Evolutionary conservation across 2,113 vertebrate species (phyloP).

Genomic region (Illadopsis cleaveri): DNA sequence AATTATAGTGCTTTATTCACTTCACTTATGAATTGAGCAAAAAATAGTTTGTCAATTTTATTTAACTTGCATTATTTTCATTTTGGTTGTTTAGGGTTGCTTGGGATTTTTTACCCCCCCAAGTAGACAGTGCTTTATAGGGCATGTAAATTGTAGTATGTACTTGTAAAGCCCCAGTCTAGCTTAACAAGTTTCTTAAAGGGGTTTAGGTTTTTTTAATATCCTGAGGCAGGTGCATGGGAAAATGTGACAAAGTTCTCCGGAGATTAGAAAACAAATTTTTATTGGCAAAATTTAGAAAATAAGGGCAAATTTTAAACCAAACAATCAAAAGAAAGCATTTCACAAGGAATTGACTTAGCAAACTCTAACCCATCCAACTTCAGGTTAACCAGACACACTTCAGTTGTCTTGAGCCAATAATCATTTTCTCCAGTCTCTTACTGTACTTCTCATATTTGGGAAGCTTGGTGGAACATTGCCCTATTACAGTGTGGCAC

Average conservation of each 20-base stretch:
- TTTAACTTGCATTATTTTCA: background rate
- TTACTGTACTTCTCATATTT: background rate
- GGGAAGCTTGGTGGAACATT: background rate
- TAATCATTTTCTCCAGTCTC: background rate
- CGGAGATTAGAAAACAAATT: background rate
- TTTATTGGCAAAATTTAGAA: background rate
- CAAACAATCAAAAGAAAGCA: background rate
- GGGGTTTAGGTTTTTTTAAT: background rate
- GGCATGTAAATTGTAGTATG: background rate
- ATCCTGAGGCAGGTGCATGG: background rate
- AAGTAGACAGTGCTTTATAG: background rate
- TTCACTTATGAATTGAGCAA: background rate
- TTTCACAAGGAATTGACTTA: background rate
- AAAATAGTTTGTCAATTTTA: background rate
- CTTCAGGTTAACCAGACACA: background rate
- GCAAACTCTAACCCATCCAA: background rate
- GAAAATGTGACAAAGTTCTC: background rate
- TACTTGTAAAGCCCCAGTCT: background rate
- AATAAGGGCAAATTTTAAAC: background rate
- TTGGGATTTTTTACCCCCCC: background rate
- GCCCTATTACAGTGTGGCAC: background rate
- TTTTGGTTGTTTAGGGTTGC: background rate
- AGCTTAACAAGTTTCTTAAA: background rate
- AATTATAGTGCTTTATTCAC: background rate
- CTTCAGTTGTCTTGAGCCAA: background rate